These are phyloP conservation scores for Hydraecia micacea DNA, from an alignment of 2,888 invertebrate genomes.

Conservation along the genomic window DNA sequence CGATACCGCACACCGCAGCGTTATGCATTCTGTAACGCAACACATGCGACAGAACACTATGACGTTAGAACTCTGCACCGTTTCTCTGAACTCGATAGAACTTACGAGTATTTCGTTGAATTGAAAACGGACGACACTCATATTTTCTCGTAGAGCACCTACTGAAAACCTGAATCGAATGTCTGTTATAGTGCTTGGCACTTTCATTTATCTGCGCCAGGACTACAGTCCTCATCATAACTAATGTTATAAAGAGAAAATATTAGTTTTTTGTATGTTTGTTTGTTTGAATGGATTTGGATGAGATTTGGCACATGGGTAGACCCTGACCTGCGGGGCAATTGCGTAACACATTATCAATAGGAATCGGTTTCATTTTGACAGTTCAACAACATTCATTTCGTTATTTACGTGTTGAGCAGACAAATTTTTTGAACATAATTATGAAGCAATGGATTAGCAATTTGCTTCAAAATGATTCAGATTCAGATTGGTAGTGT, in stretches of 20 bases:
- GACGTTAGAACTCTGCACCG: neutral
- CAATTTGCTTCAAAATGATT: too few species aligned
- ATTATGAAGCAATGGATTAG: too few species aligned
- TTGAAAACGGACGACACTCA: conserved; percentile 15
- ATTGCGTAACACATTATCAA: too few species aligned
- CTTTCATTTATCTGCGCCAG: conserved; percentile 29
- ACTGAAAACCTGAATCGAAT: conserved; percentile 38
- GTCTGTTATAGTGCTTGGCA: conserved; percentile 37
- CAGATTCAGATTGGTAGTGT: too few species aligned
- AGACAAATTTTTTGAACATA: too few species aligned
- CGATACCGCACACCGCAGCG: neutral
- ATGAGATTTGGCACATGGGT: too few species aligned
- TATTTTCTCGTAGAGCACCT: conserved; percentile 2
- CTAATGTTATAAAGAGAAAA: neutral
- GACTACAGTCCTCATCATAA: neutral
- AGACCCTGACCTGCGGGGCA: too few species aligned
- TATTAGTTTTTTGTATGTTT: neutral
- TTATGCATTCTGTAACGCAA: neutral
- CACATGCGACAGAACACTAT: too few species aligned
- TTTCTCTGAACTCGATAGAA: neutral
- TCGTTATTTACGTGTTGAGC: too few species aligned
- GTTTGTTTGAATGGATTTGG: neutral
- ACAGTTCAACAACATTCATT: too few species aligned
- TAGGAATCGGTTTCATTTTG: too few species aligned
- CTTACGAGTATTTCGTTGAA: neutral